These are phyloP conservation scores for Calyptommatus sinebrachiatus DNA, from an alignment of 2,113 vertebrate genomes.

Conservation along the genomic window DNA sequence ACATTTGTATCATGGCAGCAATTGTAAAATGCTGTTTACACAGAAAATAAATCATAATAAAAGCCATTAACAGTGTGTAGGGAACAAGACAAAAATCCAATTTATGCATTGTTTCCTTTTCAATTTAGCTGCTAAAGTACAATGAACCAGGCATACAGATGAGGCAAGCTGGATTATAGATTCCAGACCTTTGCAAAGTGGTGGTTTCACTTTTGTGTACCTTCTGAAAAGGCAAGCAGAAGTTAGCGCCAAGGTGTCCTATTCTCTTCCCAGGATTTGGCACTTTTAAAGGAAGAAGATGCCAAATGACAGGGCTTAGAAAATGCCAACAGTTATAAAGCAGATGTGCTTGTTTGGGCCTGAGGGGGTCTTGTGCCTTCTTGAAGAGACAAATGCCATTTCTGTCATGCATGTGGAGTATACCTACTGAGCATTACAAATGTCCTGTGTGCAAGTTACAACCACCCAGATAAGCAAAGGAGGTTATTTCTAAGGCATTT, in stretches of 20 bases:
- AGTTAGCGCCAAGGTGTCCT: neutral
- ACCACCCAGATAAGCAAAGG: neutral
- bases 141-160: constrained; percentile 40
- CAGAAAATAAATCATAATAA: constrained; percentile 24
- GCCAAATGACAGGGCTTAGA: constrained; percentile 27
- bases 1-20: neutral
- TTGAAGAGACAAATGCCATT: neutral
- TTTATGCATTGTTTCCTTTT: constrained; percentile 39
- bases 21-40: constrained; percentile 31
- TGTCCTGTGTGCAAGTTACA: neutral
- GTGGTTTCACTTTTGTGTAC: constrained; percentile 1
- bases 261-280: constrained; percentile 14
- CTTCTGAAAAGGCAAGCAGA: constrained; percentile 21
- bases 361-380: constrained; percentile 3
- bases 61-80: constrained; percentile 20
- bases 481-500: neutral
- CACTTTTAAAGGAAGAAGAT: neutral
- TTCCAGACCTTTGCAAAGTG: neutral
- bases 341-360: constrained; percentile 27
- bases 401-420: neutral
- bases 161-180: constrained; percentile 21
- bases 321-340: constrained; percentile 31
- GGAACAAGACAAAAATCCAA: constrained; percentile 16
- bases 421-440: neutral
- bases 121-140: neutral